These are phyloP conservation scores for Caerostris darwini DNA, from an alignment of 1,140 invertebrate species.

Conservation along the genomic window DNA sequence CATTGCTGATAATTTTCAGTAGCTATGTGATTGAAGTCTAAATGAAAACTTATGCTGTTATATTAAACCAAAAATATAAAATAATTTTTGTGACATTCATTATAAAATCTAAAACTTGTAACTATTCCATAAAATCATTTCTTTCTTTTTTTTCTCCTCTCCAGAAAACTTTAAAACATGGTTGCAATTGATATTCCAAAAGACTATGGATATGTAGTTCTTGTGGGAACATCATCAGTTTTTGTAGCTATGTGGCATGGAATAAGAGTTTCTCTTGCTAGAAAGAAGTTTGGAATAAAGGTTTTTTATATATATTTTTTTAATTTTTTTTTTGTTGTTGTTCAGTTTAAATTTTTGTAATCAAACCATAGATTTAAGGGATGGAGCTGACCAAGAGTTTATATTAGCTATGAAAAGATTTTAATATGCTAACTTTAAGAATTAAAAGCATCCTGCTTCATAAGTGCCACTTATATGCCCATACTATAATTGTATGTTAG, in stretches of 20 bases:
- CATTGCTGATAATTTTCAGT: neutral
- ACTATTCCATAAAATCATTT: neutral
- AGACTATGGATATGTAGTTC: conserved; percentile 81
- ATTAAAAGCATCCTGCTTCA: too few species aligned
- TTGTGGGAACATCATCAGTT: conserved; percentile 81
- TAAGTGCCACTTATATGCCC: too few species aligned
- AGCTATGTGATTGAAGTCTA: neutral
- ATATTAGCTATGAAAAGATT: too few species aligned
- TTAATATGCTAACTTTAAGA: too few species aligned
- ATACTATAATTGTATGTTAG: too few species aligned
- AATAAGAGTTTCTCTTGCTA: conserved; percentile 80
- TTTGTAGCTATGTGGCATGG: conserved; percentile 81
- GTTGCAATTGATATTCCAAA: conserved; percentile 79
- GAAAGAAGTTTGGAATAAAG: conserved; percentile 80
- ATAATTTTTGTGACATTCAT: neutral
- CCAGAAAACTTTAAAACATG: neutral
- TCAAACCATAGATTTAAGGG: too few species aligned
- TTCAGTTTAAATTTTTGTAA: too few species aligned
- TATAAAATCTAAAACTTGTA: neutral
- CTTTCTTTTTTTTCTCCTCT: neutral
- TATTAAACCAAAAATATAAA: too few species aligned
- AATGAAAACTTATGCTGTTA: neutral
- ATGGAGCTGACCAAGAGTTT: too few species aligned
- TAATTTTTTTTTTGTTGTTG: too few species aligned
- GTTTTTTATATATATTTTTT: conserved; percentile 73